These are phyloP conservation scores for Aspidiotus destructor DNA, from an alignment of 2,888 invertebrate genomes.

Conservation along the genomic window DNA sequence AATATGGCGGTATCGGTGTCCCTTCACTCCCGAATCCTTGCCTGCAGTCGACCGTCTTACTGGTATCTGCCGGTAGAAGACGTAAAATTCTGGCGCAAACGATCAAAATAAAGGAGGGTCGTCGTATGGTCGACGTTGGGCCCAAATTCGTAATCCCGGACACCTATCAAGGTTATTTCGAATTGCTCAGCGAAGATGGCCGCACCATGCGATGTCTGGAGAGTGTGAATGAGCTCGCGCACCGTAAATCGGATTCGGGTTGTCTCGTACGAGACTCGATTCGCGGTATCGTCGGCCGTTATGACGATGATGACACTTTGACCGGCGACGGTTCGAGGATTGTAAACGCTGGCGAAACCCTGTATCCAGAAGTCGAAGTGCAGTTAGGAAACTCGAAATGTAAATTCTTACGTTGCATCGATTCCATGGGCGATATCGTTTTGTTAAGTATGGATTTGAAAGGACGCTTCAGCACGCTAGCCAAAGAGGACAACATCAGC, in stretches of 20 bases:
- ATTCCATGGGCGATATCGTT: constrained; percentile 71
- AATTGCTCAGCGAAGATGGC: constrained; percentile 87
- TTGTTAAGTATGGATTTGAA: constrained; percentile 76
- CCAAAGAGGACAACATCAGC: constrained; percentile 85
- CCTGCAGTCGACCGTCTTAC: constrained; percentile 72
- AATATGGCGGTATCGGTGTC: constrained; percentile 82
- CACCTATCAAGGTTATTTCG: constrained; percentile 84
- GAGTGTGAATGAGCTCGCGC: constrained; percentile 71
- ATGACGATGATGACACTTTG: constrained; percentile 53
- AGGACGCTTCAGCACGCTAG: constrained; percentile 84
- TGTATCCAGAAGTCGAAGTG: constrained; percentile 66
- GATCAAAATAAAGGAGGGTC: constrained; percentile 80
- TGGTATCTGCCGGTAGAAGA: constrained; percentile 73
- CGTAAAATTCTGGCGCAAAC: constrained; percentile 77
- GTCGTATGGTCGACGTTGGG: constrained; percentile 67
- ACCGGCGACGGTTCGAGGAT: constrained; percentile 60
- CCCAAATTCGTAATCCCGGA: constrained; percentile 83
- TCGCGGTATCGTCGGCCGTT: constrained; percentile 50
- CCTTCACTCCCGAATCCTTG: constrained; percentile 78
- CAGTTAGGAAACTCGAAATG: constrained; percentile 50
- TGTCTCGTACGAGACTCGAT: constrained; percentile 72
- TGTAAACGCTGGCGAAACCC: constrained; percentile 71
- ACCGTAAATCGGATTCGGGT: constrained; percentile 57
- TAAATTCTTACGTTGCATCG: constrained; percentile 76
- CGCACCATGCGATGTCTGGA: constrained; percentile 81